Percentiles rank a stretch among this genome's conserved stretches.
phyloP scores from a whole-genome alignment of 2,797 vertebrate genomes.

The Centroberyx gerrardi region DNA sequence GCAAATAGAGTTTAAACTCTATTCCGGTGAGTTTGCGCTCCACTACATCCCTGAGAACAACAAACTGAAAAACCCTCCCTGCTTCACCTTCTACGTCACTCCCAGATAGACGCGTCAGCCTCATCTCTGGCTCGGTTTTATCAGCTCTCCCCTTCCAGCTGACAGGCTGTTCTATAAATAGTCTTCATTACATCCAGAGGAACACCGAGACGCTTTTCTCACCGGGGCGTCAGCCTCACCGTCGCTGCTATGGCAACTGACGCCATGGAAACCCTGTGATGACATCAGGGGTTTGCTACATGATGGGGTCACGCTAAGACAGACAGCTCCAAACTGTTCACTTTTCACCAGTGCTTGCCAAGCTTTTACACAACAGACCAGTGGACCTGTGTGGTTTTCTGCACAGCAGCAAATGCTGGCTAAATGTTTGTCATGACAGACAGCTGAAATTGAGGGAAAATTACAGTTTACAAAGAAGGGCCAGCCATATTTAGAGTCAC shows the following conservation, averaged over 20 bases:
- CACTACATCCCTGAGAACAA: background rate
- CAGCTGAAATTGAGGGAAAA: too few relatives aligned
- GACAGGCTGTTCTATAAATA: slow-evolving; percentile 8
- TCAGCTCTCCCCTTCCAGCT: slow-evolving; percentile 9
- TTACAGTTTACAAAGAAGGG: too few relatives aligned
- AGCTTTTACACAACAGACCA: too few relatives aligned
- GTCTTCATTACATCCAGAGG: slow-evolving; percentile 2
- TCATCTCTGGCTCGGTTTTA: background rate
- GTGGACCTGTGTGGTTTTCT: too few relatives aligned
- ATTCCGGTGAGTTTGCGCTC: too few relatives aligned
- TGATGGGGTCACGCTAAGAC: background rate
- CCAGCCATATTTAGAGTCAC: too few relatives aligned
- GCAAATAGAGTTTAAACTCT: too few relatives aligned
- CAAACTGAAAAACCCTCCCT: background rate
- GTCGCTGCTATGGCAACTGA: slow-evolving; percentile 45
- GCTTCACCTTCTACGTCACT: background rate
- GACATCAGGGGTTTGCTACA: slow-evolving; percentile 16
- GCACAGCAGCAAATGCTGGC: too few relatives aligned
- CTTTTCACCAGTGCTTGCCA: too few relatives aligned
- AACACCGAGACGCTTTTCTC: slow-evolving; percentile 25
- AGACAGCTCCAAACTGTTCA: background rate
- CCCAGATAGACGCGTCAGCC: background rate
- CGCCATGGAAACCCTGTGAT: slow-evolving; percentile 43
- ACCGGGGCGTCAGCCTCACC: slow-evolving; percentile 30
- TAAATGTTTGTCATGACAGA: too few relatives aligned